These are phyloP conservation scores for Timema podura DNA, from an alignment of 2,888 invertebrate species.

Conservation along the genomic window DNA sequence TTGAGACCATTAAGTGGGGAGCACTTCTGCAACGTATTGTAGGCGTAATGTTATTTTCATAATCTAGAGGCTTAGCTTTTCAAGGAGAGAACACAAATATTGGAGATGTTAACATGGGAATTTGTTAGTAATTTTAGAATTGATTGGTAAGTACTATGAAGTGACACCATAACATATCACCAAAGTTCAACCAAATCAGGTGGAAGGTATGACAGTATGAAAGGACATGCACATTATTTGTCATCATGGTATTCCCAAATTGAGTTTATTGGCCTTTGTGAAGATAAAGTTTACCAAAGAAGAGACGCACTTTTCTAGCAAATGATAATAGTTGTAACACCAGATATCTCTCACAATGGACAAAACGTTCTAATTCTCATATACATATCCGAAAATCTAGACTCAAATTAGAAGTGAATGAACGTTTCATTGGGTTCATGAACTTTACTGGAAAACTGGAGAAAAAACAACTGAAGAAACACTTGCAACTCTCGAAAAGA, in stretches of 20 bases:
- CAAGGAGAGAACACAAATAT: neutral
- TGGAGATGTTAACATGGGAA: neutral
- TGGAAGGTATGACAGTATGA: neutral
- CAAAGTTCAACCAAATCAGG: neutral
- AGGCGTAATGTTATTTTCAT: neutral
- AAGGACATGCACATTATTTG: neutral
- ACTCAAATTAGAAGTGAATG: no score
- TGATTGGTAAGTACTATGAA: neutral
- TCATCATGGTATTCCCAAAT: neutral
- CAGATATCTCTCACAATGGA: no score
- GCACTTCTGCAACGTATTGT: neutral
- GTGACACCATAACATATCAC: neutral
- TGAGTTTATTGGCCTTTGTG: slow-evolving; percentile 5
- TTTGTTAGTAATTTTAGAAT: neutral
- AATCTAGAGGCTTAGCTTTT: neutral
- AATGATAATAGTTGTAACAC: no score
- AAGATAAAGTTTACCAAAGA: no score
- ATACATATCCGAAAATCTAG: no score
- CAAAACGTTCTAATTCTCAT: no score
- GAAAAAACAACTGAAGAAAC: no score
- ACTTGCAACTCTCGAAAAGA: no score
- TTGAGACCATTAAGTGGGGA: neutral
- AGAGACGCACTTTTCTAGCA: no score
- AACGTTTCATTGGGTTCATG: no score
- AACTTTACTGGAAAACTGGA: no score